phyloP scores from a whole-genome alignment of 2,888 invertebrate genomes.

The Sphaerophoria rueppellii region DNA sequence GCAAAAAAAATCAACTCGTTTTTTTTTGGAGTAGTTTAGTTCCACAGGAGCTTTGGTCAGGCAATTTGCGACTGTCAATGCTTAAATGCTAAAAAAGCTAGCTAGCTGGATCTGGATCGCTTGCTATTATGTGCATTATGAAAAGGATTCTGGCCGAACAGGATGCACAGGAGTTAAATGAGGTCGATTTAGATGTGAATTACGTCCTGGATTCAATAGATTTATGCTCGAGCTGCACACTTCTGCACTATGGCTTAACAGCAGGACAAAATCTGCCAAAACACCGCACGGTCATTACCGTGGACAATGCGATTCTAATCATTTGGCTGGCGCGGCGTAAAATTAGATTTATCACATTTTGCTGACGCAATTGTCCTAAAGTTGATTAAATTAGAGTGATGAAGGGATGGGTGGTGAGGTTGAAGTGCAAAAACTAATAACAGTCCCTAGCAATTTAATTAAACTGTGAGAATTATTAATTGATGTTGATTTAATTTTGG shows the following conservation, averaged over 20 bases:
- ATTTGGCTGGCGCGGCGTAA: slow-evolving; percentile 39
- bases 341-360: slow-evolving; percentile 72
- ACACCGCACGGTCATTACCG: slow-evolving; percentile 67
- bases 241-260: not conserved
- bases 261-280: slow-evolving; percentile 47
- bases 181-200: slow-evolving; percentile 54
- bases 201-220: slow-evolving; percentile 39
- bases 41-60: slow-evolving; percentile 22
- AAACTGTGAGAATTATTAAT: slow-evolving; percentile 66
- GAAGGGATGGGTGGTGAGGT: not conserved
- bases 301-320: slow-evolving; percentile 66
- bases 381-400: slow-evolving; percentile 62
- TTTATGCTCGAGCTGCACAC: slow-evolving; percentile 19
- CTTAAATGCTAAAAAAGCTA: slow-evolving; percentile 33
- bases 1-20: not conserved
- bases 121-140: not conserved
- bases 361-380: slow-evolving; percentile 62
- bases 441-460: slow-evolving; percentile 57
- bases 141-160: not conserved
- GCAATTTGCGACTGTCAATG: slow-evolving; percentile 52
- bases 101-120: not conserved
- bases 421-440: slow-evolving; percentile 46
- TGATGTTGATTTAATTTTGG: slow-evolving; percentile 65
- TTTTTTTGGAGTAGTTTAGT: not conserved
- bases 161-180: not conserved